Evolutionary conservation across 2,888 invertebrate genomes (phyloP).

Genomic region (Eupithecia exiguata): DNA sequence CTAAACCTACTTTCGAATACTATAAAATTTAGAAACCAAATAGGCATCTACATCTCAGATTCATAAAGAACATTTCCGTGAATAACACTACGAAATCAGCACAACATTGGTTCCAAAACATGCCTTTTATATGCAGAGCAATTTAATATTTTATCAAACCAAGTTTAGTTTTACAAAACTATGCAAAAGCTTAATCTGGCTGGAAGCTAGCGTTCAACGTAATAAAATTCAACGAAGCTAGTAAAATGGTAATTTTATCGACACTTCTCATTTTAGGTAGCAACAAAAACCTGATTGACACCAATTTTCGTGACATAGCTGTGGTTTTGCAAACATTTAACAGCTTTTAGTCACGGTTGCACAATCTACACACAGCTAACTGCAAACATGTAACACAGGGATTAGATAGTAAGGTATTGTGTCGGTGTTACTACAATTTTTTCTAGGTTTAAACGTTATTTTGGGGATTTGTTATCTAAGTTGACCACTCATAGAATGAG

Average conservation of each 20-base stretch:
- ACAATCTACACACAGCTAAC: background rate
- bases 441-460: background rate
- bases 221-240: constrained; percentile 35
- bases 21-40: constrained; percentile 1
- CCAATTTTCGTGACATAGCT: constrained; percentile 50
- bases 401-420: background rate
- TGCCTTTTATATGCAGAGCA: constrained; percentile 1
- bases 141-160: constrained; percentile 15
- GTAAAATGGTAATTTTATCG: constrained; percentile 41
- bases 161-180: constrained; percentile 20
- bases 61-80: constrained; percentile 11
- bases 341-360: constrained; percentile 50
- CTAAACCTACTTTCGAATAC: background rate
- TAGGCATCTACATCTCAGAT: constrained; percentile 27
- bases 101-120: constrained; percentile 1
- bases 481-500: background rate
- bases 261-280: constrained; percentile 35
- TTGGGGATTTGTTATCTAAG: background rate
- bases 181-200: constrained; percentile 17
- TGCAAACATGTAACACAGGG: background rate
- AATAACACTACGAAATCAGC: constrained; percentile 2
- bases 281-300: constrained; percentile 45
- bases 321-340: constrained; percentile 52
- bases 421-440: background rate
- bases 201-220: constrained; percentile 24